phyloP scores from a whole-genome alignment of 2,888 invertebrate genomes.

The Tridacna crocea region DNA sequence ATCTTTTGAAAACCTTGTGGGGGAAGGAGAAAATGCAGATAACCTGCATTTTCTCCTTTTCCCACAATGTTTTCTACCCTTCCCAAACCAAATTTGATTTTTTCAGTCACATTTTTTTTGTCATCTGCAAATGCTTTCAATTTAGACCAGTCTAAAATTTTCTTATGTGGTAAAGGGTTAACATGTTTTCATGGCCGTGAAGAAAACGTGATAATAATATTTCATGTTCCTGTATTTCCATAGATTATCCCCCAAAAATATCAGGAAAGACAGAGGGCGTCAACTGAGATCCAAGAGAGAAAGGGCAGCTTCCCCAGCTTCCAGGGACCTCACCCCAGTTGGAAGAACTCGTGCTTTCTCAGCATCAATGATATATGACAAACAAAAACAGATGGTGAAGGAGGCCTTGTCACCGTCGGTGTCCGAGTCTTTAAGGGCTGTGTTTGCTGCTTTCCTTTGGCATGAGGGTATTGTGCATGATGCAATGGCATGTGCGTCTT shows the following conservation, averaged over 20 bases:
- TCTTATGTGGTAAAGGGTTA: too few species aligned
- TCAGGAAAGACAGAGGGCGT: slow-evolving; percentile 86
- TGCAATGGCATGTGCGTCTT: slow-evolving; percentile 98
- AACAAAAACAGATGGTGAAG: slow-evolving; percentile 86
- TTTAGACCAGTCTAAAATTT: too few species aligned
- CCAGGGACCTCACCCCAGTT: slow-evolving; percentile 74
- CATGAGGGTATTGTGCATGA: slow-evolving; percentile 99
- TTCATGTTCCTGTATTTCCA: background rate
- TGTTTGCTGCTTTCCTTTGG: slow-evolving; percentile 98
- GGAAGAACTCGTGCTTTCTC: slow-evolving; percentile 75
- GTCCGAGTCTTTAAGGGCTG: slow-evolving; percentile 95
- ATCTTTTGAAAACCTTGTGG: too few species aligned
- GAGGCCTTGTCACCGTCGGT: slow-evolving; percentile 96
- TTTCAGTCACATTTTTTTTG: too few species aligned
- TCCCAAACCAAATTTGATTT: too few species aligned
- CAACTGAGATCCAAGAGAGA: slow-evolving; percentile 83
- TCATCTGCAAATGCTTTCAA: too few species aligned
- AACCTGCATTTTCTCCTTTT: too few species aligned
- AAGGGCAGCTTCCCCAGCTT: slow-evolving; percentile 82
- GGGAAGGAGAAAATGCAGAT: too few species aligned
- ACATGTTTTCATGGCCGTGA: too few species aligned
- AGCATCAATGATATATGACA: slow-evolving; percentile 70
- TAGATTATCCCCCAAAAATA: slow-evolving; percentile 83
- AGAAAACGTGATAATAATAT: too few species aligned
- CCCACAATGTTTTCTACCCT: too few species aligned